Base-by-base conservation (phyloP, 2,113 vertebrate genomes). In the Notothenia rossii region DNA sequence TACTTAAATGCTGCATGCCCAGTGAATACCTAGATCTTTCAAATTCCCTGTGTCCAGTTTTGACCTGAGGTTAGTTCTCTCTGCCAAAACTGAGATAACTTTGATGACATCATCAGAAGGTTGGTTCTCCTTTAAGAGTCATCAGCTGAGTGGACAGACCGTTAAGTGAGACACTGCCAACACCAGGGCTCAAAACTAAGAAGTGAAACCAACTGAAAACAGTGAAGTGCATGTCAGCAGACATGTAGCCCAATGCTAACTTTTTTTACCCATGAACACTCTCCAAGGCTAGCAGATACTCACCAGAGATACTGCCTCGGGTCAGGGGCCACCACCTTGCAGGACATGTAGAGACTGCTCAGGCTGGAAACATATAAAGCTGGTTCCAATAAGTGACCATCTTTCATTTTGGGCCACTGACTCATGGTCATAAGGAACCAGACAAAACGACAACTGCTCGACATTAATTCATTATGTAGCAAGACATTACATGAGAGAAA, bases 191-290 rank as follows among this genome's bases (percentile, higher is more conserved):
- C 3, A 43, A 56, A 77, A 77, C 49, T 67, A 67, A 83, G 80
- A 76, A 76, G 76, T 80, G 72, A 83, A 79, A 76, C 69, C 59
- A 36, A 61, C 25, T 69, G 36, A 62, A 45, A 54, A 43, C 49
- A 55, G 11, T 10, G 56, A 15, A 46, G 70, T 56, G 17, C 29
- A 0, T 10, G 62, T 79, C 5, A 83, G 72, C 71, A 75, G 15
- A 18, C 5, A 60, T 48, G 59, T 33, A 75, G 43, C 14, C 0
- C 20, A 53, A 18, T 4, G 20, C 7, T 15, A 48, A 79, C 20
- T 0, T 53, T 45, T 45, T 60, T 15, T n/a, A 53, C 1, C 51
- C n/a, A 20, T 10, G 13, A 2, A 49, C 40, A 75, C 40, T 53
- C 40, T 48, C 22, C 10, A n/a, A 43, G 33, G 8, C 10, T 5